These are phyloP conservation scores for Oscheius sp. DNA, from an alignment of 2,888 invertebrate genomes.

Conservation along the genomic window DNA sequence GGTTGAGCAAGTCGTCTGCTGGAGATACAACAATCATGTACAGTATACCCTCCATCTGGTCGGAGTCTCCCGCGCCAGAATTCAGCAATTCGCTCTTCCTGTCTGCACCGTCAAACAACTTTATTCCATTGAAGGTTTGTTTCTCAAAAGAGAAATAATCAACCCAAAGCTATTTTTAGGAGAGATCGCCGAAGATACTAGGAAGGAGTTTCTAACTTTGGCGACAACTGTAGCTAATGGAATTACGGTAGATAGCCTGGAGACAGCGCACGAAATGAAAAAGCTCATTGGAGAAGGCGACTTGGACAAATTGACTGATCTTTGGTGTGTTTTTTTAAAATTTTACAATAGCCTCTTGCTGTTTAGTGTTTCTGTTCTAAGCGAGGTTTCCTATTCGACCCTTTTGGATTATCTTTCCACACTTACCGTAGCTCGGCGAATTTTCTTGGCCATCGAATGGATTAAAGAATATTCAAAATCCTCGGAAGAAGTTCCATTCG, in stretches of 20 bases:
- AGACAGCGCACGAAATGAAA: constrained; percentile 21
- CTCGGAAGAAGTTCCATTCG: neutral
- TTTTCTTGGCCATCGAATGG: constrained; percentile 47
- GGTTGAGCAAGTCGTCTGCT: constrained; percentile 56
- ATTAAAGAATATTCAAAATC: constrained; percentile 34
- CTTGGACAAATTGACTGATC: constrained; percentile 38
- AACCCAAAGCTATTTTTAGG: neutral
- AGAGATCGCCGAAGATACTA: neutral
- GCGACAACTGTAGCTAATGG: neutral
- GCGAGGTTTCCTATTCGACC: constrained; percentile 36
- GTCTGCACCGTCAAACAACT: constrained; percentile 34
- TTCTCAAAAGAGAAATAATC: neutral
- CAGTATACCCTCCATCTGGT: constrained; percentile 61
- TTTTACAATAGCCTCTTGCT: neutral
- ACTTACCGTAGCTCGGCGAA: constrained; percentile 39
- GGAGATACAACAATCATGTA: constrained; percentile 48
- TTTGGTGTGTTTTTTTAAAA: constrained; percentile 29
- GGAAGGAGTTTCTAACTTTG: constrained; percentile 6
- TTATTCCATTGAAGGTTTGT: constrained; percentile 19
- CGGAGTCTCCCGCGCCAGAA: constrained; percentile 39
- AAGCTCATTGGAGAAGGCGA: constrained; percentile 38
- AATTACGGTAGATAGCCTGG: constrained; percentile 21
- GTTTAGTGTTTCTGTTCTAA: constrained; percentile 30
- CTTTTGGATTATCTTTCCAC: constrained; percentile 52
- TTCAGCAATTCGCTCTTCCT: constrained; percentile 44